Conservation (phyloP, 1,140 invertebrate species). For the Hypothenemus hampei region DNA sequence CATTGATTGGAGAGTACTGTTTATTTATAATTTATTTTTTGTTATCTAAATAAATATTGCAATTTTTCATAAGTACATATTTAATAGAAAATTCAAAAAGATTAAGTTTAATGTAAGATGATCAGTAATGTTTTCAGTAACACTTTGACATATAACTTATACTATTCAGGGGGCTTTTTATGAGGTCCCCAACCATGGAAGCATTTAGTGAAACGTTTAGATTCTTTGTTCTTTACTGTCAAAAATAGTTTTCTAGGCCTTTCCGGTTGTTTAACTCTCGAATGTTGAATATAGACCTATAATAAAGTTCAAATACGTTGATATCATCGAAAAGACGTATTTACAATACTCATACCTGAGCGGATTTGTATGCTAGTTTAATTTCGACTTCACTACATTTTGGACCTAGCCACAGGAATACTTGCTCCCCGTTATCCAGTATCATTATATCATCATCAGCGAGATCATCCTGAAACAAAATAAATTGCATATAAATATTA, state of each 20-base stretch:
- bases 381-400: slow-evolving; percentile 98
- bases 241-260: slow-evolving; percentile 87
- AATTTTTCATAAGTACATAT: too few relatives aligned
- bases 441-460: slow-evolving; percentile 99
- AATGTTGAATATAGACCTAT: slow-evolving; percentile 96
- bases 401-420: slow-evolving; percentile 96
- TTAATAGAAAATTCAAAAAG: too few relatives aligned
- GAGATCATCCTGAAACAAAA: slow-evolving; percentile 84
- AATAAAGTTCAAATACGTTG: slow-evolving; percentile 21
- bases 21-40: not conserved
- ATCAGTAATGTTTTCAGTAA: too few relatives aligned
- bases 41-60: too few relatives aligned
- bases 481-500: too few relatives aligned
- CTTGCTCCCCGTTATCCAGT: slow-evolving; percentile 95
- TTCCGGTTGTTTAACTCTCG: slow-evolving; percentile 93
- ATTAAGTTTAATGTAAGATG: too few relatives aligned
- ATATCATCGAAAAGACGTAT: not conserved
- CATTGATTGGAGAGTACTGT: not conserved
- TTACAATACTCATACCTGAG: slow-evolving; percentile 64
- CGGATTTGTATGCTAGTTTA: slow-evolving; percentile 97
- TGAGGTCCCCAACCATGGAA: slow-evolving; percentile 95
- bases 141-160: too few relatives aligned
- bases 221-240: slow-evolving; percentile 97
- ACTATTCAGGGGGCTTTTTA: slow-evolving; percentile 65
- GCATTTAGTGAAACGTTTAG: slow-evolving; percentile 90